phyloP scores from a whole-genome alignment of 2,888 invertebrate genomes.

The Vesta saturnalis region DNA sequence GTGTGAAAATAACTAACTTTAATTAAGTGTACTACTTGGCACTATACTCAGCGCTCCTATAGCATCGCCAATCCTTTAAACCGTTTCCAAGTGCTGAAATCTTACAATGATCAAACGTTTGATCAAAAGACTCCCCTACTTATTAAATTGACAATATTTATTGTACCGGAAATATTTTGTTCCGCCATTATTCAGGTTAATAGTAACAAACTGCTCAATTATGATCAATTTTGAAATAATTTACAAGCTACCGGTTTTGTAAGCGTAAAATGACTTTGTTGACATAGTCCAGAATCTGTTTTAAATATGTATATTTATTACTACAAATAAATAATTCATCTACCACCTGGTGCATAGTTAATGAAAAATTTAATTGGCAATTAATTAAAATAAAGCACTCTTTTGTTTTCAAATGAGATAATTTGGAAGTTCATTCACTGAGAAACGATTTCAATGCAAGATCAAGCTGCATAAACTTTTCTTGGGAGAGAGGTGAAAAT shows the following conservation, averaged over 20 bases:
- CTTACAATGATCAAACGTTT: no score
- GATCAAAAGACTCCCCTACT: slow-evolving; percentile 10
- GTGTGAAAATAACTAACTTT: no score
- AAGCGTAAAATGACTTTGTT: not conserved
- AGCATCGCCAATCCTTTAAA: no score
- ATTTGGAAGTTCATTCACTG: not conserved
- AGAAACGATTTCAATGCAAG: not conserved
- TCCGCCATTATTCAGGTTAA: slow-evolving; percentile 22
- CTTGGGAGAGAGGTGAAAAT: not conserved
- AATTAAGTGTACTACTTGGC: no score
- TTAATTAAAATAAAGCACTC: no score
- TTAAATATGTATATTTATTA: no score
- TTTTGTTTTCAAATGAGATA: no score
- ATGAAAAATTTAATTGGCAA: not conserved
- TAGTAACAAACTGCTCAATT: slow-evolving; percentile 18
- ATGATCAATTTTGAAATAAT: slow-evolving; percentile 8
- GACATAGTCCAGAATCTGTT: not conserved
- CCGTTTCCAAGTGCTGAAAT: no score
- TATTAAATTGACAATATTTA: slow-evolving; percentile 8
- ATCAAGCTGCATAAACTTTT: not conserved
- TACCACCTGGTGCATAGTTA: not conserved
- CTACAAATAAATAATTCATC: not conserved
- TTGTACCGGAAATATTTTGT: slow-evolving; percentile 23
- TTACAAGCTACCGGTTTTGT: not conserved
- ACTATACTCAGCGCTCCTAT: no score